phyloP scores from a whole-genome alignment of 1,140 invertebrate species.

The Ostrea edulis region DNA sequence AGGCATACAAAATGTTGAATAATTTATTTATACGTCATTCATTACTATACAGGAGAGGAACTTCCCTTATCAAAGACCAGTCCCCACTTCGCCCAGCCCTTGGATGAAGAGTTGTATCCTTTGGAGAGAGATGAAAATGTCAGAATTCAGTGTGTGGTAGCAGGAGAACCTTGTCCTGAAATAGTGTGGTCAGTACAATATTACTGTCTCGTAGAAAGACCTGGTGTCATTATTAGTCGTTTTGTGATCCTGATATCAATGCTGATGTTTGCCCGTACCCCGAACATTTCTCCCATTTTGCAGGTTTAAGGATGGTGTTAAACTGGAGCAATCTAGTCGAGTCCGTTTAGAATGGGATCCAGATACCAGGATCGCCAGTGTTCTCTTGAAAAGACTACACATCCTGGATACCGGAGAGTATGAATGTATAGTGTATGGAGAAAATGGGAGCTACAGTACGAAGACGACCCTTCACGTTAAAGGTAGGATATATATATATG shows the following conservation, averaged over 20 bases:
- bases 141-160: constrained; percentile 46
- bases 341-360: constrained; percentile 44
- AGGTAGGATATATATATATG: constrained; percentile 8
- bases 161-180: constrained; percentile 45
- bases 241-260: no score
- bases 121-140: constrained; percentile 55
- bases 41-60: not conserved
- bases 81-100: constrained; percentile 36
- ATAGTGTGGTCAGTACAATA: constrained; percentile 41
- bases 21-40: no score
- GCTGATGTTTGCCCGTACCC: no score
- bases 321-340: constrained; percentile 31
- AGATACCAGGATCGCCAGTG: constrained; percentile 44
- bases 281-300: not conserved
- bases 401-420: constrained; percentile 46
- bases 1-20: no score
- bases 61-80: not conserved
- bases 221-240: no score
- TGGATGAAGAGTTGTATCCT: constrained; percentile 44
- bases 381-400: constrained; percentile 41
- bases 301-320: constrained; percentile 55
- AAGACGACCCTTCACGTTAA: constrained; percentile 46
- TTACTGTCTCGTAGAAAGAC: no score
- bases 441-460: constrained; percentile 27
- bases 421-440: constrained; percentile 41